Base-by-base conservation (phyloP, 2,797 vertebrate species). In the Antrozous pallidus region DNA sequence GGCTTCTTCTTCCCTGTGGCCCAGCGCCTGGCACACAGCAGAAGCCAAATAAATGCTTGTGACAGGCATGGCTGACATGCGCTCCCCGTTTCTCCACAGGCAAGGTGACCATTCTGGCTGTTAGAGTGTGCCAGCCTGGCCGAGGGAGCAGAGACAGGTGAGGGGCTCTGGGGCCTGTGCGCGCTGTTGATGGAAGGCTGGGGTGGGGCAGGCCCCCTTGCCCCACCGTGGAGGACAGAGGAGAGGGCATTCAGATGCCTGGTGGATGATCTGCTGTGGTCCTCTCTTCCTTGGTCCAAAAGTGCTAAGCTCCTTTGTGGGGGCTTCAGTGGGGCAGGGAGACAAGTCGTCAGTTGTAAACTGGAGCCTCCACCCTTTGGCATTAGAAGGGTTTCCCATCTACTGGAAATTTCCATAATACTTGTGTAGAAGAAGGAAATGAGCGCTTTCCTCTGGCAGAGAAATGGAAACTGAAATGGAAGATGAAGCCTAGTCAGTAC, bases 81-180 rank as follows among this genome's bases (percentile, higher is more conserved):
- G 16, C 61, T 63, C 31, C 61, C 61, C 88, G 22, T 84, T 78
- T 84, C 51, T 94, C 79, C 75, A 63, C 84, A 96, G 96, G 91
- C 74, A 8, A 97, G 96, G 97, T 97, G 97, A 96, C 95, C 7
- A 0, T 69, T 88, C 90, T 80, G 71, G 83, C 93, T 95, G 31
- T 88, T 36, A 85, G 78, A 75, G 49, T 9, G 61, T 83, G 63
- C 90, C 85, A 42, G 88, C 91, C 81, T 86, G 90, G 84, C 83
- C 88, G 69, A 90, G 87, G 69, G 78, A 42, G 38, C 92, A 88
- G 95, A 94, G 90, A 93, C 92, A 71, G 95, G 97, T 97, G 84
- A 97, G 97, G 56, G 28, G 13, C 73, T 42, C 16, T 51, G 81
- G 70, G 70, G 47, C 36, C 65, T 18, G 45, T 89, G 88, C 13